Percentiles rank a stretch among this genome's conserved stretches.
These are phyloP conservation scores for Drosophila subobscura DNA, from an alignment of 1,140 invertebrate genomes.

Conservation along the genomic window DNA sequence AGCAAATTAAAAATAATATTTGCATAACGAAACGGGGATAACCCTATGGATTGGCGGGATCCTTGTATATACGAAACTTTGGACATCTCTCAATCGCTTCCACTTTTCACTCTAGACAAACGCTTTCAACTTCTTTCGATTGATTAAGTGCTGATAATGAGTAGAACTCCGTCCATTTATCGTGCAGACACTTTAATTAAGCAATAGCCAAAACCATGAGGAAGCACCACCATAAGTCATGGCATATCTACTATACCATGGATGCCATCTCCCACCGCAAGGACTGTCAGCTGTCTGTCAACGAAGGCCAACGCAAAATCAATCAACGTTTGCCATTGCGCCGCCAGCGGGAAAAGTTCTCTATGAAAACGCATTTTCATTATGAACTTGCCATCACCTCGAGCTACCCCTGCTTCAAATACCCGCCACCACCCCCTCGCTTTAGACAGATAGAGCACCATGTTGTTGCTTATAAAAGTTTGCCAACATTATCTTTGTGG, in stretches of 20 bases:
- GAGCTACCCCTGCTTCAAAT: conserved; percentile 13
- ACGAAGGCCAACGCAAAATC: conserved; percentile 57
- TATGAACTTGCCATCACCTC: conserved; percentile 32
- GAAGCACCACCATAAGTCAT: conserved; percentile 49
- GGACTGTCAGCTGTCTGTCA: conserved; percentile 62
- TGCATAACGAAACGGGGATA: conserved; percentile 2
- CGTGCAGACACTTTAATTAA: conserved; percentile 56
- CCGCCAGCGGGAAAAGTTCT: conserved; percentile 29
- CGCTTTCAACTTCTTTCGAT: background rate
- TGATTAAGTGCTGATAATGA: conserved; percentile 3
- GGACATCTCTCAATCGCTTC: too few species aligned
- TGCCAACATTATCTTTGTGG: conserved; percentile 46
- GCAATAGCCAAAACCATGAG: conserved; percentile 38
- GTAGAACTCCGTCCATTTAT: conserved; percentile 5
- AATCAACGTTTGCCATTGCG: conserved; percentile 61
- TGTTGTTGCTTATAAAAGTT: conserved; percentile 55
- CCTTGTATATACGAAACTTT: too few species aligned
- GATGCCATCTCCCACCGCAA: background rate
- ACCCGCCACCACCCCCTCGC: background rate
- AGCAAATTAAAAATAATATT: conserved; percentile 23
- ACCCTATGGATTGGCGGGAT: too few species aligned
- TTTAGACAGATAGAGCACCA: conserved; percentile 28
- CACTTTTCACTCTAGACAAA: too few species aligned
- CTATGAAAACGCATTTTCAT: conserved; percentile 69
- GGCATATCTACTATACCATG: background rate